A percentile compares a stretch with the other conserved stretches of the same genome.
These are phyloP conservation scores for Auanema freiburgensis DNA, from an alignment of 2,888 invertebrate genomes.

Conservation along the genomic window DNA sequence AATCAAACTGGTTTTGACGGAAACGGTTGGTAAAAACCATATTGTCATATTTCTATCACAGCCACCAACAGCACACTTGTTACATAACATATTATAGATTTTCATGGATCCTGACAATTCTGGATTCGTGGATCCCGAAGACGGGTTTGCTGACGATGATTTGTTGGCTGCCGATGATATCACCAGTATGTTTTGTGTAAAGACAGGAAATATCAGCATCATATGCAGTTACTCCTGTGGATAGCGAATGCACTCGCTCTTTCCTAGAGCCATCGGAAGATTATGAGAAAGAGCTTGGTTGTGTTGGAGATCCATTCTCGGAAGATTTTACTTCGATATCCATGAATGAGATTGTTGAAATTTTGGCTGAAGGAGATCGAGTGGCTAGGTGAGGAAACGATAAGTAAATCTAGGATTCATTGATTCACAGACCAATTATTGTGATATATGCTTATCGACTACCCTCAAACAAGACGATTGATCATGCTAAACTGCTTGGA, in stretches of 20 bases:
- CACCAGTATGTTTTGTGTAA: conserved; percentile 27
- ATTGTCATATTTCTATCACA: too few species aligned
- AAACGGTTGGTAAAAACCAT: conserved; percentile 3
- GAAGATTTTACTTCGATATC: conserved; percentile 72
- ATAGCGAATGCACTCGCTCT: conserved; percentile 26
- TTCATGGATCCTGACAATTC: conserved; percentile 3
- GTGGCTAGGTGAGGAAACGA: conserved; percentile 52
- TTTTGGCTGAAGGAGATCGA: conserved; percentile 71
- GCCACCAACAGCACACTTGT: too few species aligned
- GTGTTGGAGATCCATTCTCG: conserved; percentile 40
- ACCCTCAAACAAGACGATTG: conserved; percentile 79
- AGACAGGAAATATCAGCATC: neutral
- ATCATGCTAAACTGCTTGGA: conserved; percentile 77
- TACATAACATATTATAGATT: neutral
- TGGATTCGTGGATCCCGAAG: conserved; percentile 58
- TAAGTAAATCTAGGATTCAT: neutral
- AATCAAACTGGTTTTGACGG: neutral
- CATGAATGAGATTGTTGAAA: conserved; percentile 78
- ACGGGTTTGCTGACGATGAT: conserved; percentile 63
- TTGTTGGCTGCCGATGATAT: conserved; percentile 53
- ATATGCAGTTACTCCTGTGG: too few species aligned
- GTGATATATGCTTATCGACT: conserved; percentile 90
- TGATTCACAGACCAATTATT: conserved; percentile 78
- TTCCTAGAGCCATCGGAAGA: conserved; percentile 45
- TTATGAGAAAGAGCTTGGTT: conserved; percentile 44